Evolutionary conservation across 2,113 vertebrate genomes (phyloP), one percentile per base, ranked within the genome.

Genomic region (Gymnarchus niloticus): DNA sequence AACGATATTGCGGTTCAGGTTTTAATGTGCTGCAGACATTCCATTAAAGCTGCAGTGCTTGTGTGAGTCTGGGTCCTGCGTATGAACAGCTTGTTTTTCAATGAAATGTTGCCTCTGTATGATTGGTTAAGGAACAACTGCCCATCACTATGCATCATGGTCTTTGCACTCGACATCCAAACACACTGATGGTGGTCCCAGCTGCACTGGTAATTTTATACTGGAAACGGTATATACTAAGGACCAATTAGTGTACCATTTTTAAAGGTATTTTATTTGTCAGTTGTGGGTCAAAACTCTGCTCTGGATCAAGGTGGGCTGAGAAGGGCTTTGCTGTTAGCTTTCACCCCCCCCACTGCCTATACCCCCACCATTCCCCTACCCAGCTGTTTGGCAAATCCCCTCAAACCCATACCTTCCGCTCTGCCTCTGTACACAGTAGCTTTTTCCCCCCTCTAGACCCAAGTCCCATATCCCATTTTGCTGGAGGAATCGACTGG

Each of bases 401-500:
- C n/a, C n/a, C n/a, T 25, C 3, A 14, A 65, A 12, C 83, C 57
- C 21, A 46, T 7, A 57, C 56, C 19, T 23, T 51, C 48, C 46
- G 5, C 78, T 28, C 48, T 21, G 46, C n/a, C 57, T 61, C 25
- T 61, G 57, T 5, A 10, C 57, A 10, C 48, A 51, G 23, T 9
- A n/a, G 3, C 25, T 46, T 25, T 6, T 28, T n/a, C 10, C 37
- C 77, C 76, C 46, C 56, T 28, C 21, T 23, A 77, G 3, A 28
- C 7, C 37, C 73, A 46, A 37, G 19, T 83, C 76, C 7, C 51
- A 49, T 33, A 14, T 3, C 84, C 76, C 33, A 46, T 51, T 19
- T 51, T 86, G 77, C 44, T 51, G 41, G 48, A 82, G 41, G 56
- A 33, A 86, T 81, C 19, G 46, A 81, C 61, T 56, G 21, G 17